phyloP scores from a whole-genome alignment of 2,888 invertebrate genomes.

The Pterobdella sp. region DNA sequence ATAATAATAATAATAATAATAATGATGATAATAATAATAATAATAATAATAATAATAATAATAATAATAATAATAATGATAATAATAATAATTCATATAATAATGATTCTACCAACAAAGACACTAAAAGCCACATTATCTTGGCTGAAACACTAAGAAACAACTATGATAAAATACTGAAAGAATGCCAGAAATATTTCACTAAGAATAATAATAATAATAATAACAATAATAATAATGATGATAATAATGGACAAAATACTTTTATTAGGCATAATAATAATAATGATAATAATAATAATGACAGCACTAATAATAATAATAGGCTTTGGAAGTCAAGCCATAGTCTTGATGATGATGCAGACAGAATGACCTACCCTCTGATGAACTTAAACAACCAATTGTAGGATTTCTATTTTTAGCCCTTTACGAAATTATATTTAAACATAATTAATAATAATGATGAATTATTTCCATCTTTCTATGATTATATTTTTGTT shows the following conservation, averaged over 20 bases:
- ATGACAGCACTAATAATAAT: not conserved
- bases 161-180: too few relatives aligned
- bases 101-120: not conserved
- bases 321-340: too few relatives aligned
- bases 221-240: not conserved
- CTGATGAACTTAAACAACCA: not conserved
- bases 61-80: not conserved
- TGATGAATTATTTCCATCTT: not conserved
- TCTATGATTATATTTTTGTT: not conserved
- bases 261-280: too few relatives aligned
- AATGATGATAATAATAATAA: not conserved
- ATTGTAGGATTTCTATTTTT: not conserved
- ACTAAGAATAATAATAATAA: conserved; percentile 1
- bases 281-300: not conserved
- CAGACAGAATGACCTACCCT: not conserved
- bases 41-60: not conserved
- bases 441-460: not conserved
- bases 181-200: too few relatives aligned
- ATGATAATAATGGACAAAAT: too few relatives aligned
- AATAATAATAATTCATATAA: not conserved
- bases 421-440: not conserved
- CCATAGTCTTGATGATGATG: too few relatives aligned
- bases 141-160: not conserved
- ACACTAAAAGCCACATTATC: not conserved
- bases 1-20: conserved; percentile 1